Conservation (phyloP, 1,140 invertebrate species). For the Trialeurodes vaporariorum region DNA sequence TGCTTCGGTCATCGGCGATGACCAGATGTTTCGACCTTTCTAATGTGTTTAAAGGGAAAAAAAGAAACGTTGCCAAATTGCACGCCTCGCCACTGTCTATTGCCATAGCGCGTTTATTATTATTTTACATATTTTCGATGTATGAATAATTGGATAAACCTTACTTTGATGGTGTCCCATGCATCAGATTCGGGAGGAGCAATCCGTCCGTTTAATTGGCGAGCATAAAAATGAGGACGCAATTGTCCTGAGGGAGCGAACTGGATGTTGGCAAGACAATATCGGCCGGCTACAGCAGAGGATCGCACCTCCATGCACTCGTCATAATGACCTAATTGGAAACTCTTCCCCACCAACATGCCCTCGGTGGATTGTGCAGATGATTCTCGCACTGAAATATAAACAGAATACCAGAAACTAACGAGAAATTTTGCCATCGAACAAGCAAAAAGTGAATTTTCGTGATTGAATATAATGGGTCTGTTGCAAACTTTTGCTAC, state of each 20-base stretch:
- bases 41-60: too few relatives aligned
- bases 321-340: background rate
- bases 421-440: too few relatives aligned
- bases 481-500: too few relatives aligned
- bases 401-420: background rate
- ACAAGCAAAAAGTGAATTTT: too few relatives aligned
- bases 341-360: background rate
- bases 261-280: background rate
- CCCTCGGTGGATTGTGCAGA: background rate
- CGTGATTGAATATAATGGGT: too few relatives aligned
- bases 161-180: background rate
- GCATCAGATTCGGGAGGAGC: background rate
- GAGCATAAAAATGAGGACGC: background rate
- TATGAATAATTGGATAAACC: too few relatives aligned
- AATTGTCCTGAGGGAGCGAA: background rate
- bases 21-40: too few relatives aligned
- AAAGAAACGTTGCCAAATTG: too few relatives aligned
- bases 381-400: background rate
- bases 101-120: too few relatives aligned
- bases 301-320: background rate
- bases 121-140: too few relatives aligned
- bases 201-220: background rate
- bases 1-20: too few relatives aligned
- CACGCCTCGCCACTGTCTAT: too few relatives aligned
- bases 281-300: background rate